Evolutionary conservation across 2,797 vertebrate species (phyloP), one percentile per base, ranked within the genome.

Genomic region (Arnoldichthys spilopterus): DNA sequence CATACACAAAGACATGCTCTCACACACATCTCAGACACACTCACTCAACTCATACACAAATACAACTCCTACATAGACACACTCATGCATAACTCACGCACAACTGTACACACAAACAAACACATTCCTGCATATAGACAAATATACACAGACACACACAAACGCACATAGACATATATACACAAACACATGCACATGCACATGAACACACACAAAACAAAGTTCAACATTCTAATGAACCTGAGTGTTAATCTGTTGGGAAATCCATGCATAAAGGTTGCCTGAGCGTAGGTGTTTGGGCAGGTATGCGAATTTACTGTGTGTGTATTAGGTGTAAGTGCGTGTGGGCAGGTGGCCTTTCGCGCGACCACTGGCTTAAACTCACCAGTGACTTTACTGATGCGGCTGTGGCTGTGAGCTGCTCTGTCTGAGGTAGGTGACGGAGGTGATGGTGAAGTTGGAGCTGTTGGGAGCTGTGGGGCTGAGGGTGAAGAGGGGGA

Each of bases 381-480:
- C 93, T 94, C 45, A 95, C 95, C 94, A 0, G 80, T 82, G 64
- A 93, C 91, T 79, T 92, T 94, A 88, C 90, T 90, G 84, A 90
- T 85, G 32, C 90, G 91, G 81, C 88, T 88, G 83, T 93, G 94
- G 89, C 91, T 93, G 81, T 93, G 89, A 74, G 87, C 89, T 84
- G 88, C 90, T 53, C 67, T 74, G 26, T 79, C 92, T 87, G 6
- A 93, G 87, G 43, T 59, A 87, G 82, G 86, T 87, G 82, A 90
- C 77, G 76, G 34, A 61, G 74, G 86, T 34, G 0, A 85, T 61
- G 81, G 83, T 77, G 20, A 84, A n/a, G 1, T 64, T 0, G 24
- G 82, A 37, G 84, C 86, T 84, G 89, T 93, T 90, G 93, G 92
- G 90, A 92, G 92, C 80, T 90, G 89, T 90, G 84, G 84, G 87